Percentiles rank a stretch among this genome's conserved stretches.
These are phyloP conservation scores for Phycodurus eques DNA, from an alignment of 2,113 vertebrate genomes.

Conservation along the genomic window DNA sequence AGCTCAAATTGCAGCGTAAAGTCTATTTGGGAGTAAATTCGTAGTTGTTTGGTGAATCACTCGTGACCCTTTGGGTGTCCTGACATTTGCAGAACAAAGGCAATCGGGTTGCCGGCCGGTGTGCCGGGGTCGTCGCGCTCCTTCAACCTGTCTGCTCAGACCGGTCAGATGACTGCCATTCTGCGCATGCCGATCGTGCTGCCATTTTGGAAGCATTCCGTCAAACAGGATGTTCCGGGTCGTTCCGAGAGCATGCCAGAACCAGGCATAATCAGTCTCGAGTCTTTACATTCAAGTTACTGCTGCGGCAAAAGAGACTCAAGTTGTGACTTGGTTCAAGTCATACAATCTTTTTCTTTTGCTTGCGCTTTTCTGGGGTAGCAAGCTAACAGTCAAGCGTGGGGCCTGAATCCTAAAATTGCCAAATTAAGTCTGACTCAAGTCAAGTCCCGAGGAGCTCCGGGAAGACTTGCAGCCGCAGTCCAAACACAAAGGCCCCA, in stretches of 20 bases:
- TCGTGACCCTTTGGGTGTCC: not conserved
- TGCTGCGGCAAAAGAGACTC: too few species aligned
- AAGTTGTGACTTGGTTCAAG: not conserved
- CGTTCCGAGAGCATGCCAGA: not conserved
- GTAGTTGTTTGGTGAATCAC: conserved; percentile 2
- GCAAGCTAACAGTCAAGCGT: not conserved
- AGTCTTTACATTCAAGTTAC: too few species aligned
- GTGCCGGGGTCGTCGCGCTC: not conserved
- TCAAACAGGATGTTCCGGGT: not conserved
- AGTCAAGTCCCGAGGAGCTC: not conserved
- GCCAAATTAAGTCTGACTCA: not conserved
- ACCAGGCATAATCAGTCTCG: not conserved
- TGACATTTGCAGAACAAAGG: conserved; percentile 12
- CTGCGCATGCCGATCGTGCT: conserved; percentile 28
- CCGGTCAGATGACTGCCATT: conserved; percentile 14
- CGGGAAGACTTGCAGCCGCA: not conserved
- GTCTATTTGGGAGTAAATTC: conserved; percentile 3
- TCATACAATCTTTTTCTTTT: not conserved
- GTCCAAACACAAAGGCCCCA: not conserved
- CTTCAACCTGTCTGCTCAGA: conserved; percentile 29
- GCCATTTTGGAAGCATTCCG: conserved; percentile 19
- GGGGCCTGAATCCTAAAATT: not conserved
- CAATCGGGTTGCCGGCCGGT: not conserved
- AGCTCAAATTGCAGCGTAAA: not conserved
- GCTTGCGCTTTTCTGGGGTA: too few species aligned